Evolutionary conservation across 2,797 vertebrate genomes (phyloP).

Genomic region (Tapirus indicus): DNA sequence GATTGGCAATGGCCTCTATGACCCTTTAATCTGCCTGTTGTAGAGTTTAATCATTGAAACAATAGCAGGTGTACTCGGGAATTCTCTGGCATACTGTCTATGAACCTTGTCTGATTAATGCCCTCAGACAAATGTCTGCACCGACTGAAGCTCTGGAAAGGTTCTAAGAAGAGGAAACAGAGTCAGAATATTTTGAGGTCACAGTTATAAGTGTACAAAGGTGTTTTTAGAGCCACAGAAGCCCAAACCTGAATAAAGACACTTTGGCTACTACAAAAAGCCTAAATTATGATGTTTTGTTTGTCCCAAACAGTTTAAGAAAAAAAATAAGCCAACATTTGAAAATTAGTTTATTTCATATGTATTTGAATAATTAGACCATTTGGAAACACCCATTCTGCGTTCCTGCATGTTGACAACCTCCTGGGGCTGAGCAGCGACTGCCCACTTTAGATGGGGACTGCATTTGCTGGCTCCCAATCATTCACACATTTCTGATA

Average conservation of each 20-base stretch:
- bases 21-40: constrained; percentile 6
- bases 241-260: neutral
- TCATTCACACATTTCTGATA: neutral
- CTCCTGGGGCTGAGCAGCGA: neutral
- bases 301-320: constrained; percentile 25
- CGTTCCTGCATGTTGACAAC: neutral
- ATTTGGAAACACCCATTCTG: neutral
- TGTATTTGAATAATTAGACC: neutral
- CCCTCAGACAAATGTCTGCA: neutral
- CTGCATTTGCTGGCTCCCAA: neutral
- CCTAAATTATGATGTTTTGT: constrained; percentile 14
- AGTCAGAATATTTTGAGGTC: neutral
- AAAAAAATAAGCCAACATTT: neutral
- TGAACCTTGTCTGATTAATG: neutral
- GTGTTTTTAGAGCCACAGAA: constrained; percentile 4
- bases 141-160: neutral
- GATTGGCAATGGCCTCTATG: neutral
- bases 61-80: constrained; percentile 17
- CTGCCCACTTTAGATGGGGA: neutral
- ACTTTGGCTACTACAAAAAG: neutral
- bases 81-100: neutral
- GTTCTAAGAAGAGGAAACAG: neutral
- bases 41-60: constrained; percentile 55
- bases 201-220: neutral
- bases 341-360: neutral